Base-by-base conservation (phyloP, 2,797 vertebrate species). In the Scleropages formosus region DNA sequence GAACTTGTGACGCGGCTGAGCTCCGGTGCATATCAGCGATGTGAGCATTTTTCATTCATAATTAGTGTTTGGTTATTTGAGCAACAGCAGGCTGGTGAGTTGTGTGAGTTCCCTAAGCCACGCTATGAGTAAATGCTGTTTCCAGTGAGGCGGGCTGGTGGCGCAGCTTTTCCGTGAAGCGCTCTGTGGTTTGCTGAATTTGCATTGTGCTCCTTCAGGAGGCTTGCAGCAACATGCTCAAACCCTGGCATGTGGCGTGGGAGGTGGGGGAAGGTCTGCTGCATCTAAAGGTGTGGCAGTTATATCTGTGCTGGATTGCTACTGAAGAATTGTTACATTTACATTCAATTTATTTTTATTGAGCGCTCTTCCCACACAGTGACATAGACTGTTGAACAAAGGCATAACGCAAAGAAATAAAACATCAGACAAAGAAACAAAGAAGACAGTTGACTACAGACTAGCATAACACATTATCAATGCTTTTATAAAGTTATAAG, bases 121-220 rank as follows among this genome's bases (percentile, higher is more conserved):
- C 16, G 31, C 47, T 74, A 1, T 56, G 62, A n/a, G 47, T 27
- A 11, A 31, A 51, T 15, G 20, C n/a, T 20, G 16, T 56, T 64
- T 65, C 61, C 24, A 58, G 12, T n/a, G 69, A 71, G 70, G 70
- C 24, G 26, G 18, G 11, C 18, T 27, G 20, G 47, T 26, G 58
- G 70, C 44, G 8, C 16, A 64, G 1, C 1, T 63, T 26, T 66
- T 74, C 73, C 61, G 49, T 66, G 62, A 75, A 51, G 62, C 49
- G 20, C 11, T 24, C 15, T 75, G 73, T 20, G 73, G 73, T 49
- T 74, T 27, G 60, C 61, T 65, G 73, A 51, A 24, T 64, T 58
- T 27, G 73, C 61, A 3, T 66, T 69, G 8, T 46, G 18, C 27
- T 60, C 16, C 70, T 60, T 22, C 12, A 22, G 51, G 53, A 18